Conservation (phyloP, 1,140 invertebrate species). For the Procambarus virginalis region DNA sequence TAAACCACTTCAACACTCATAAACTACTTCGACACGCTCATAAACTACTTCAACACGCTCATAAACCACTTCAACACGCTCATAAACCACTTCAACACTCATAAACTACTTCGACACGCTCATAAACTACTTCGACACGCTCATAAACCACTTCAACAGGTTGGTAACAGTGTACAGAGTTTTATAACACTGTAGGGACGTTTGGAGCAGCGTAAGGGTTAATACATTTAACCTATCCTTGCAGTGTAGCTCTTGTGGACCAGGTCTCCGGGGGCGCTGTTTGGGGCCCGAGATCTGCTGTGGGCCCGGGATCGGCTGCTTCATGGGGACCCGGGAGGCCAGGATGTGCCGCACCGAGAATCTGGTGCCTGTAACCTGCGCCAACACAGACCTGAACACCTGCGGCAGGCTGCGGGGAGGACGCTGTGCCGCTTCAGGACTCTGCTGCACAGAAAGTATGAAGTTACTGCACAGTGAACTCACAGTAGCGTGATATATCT, state of each 20-base stretch:
- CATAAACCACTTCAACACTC: too few species aligned
- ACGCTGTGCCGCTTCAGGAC: conserved; percentile 45
- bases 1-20: too few species aligned
- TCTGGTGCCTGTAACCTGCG: conserved; percentile 55
- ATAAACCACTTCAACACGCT: too few species aligned
- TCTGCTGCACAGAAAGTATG: conserved; percentile 65
- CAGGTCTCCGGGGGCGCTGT: conserved; percentile 50
- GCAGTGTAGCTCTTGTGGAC: conserved; percentile 59
- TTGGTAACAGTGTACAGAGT: neutral
- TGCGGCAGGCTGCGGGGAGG: conserved; percentile 50
- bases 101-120: too few species aligned
- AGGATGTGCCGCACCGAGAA: conserved; percentile 59
- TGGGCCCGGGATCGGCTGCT: conserved; percentile 53
- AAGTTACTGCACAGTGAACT: conserved; percentile 52
- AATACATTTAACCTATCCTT: too few species aligned
- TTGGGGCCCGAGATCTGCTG: conserved; percentile 65
- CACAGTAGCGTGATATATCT: too few species aligned
- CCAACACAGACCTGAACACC: conserved; percentile 52
- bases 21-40: too few species aligned
- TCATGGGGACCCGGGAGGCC: conserved; percentile 54
- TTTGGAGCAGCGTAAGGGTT: too few species aligned
- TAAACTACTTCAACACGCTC: too few species aligned
- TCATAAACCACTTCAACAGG: too few species aligned
- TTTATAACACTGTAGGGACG: too few species aligned
- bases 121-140: too few species aligned